phyloP scores from a whole-genome alignment of 2,888 invertebrate species.

The Sialis lutaria region DNA sequence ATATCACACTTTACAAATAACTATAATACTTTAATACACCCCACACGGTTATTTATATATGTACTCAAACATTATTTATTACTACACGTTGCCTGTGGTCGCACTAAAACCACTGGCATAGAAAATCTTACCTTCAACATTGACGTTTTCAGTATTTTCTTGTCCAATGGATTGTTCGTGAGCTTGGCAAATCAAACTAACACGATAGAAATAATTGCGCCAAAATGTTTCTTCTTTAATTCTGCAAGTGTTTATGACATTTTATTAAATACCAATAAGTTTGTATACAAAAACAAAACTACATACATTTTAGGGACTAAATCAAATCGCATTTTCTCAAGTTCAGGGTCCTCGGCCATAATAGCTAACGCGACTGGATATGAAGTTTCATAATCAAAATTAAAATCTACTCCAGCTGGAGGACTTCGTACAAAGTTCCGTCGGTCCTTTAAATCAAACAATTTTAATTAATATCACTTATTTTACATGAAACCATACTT shows the following conservation, averaged over 20 bases:
- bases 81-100: too few relatives aligned
- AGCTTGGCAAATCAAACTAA: conserved; percentile 95
- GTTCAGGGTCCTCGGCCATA: conserved; percentile 85
- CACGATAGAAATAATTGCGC: conserved; percentile 99
- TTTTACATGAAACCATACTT: neutral
- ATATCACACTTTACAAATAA: too few relatives aligned
- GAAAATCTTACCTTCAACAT: conserved; percentile 3
- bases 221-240: conserved; percentile 97
- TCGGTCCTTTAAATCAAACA: conserved; percentile 56
- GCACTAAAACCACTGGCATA: neutral
- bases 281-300: conserved; percentile 4
- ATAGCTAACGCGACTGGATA: conserved; percentile 89
- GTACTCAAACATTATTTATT: too few relatives aligned
- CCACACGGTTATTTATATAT: too few relatives aligned
- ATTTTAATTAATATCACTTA: neutral
- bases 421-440: conserved; percentile 96
- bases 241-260: conserved; percentile 28
- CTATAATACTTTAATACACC: too few relatives aligned
- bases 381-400: conserved; percentile 85
- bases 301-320: conserved; percentile 98
- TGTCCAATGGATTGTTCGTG: conserved; percentile 44
- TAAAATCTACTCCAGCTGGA: conserved; percentile 86
- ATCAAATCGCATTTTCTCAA: conserved; percentile 97
- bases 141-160: conserved; percentile 15
- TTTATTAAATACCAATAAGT: neutral